These are phyloP conservation scores for Brachynemurus nebulosus DNA, from an alignment of 2,888 invertebrate genomes.

Conservation along the genomic window DNA sequence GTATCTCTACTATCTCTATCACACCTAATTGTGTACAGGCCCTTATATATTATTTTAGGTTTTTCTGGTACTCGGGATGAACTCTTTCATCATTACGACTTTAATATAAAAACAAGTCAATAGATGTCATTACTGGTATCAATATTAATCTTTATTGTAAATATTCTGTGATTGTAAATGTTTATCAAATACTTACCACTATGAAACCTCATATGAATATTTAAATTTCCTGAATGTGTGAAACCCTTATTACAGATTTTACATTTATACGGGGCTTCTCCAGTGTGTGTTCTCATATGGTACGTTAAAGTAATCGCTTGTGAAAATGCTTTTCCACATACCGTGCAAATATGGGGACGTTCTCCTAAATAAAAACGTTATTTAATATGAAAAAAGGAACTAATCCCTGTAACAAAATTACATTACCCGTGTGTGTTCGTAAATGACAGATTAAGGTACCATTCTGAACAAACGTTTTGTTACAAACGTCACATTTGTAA, in stretches of 20 bases:
- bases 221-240: constrained; percentile 23
- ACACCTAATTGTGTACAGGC: no score
- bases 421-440: constrained; percentile 1
- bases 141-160: no score
- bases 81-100: no score
- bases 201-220: constrained; percentile 21
- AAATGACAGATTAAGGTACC: background rate
- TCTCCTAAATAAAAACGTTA: constrained; percentile 16
- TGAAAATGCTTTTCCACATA: constrained; percentile 24
- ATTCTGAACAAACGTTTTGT: background rate
- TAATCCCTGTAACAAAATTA: background rate
- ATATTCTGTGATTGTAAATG: no score
- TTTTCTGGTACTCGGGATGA: no score
- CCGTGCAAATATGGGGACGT: constrained; percentile 21
- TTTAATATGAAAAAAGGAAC: background rate
- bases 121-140: no score
- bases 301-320: constrained; percentile 22
- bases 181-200: background rate
- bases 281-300: constrained; percentile 23
- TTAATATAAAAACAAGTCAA: no score
- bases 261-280: constrained; percentile 12
- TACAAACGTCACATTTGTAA: background rate
- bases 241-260: constrained; percentile 19
- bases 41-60: no score
- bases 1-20: no score